Conservation (phyloP, 2,113 vertebrate species). For the Prionailurus bengalensis region DNA sequence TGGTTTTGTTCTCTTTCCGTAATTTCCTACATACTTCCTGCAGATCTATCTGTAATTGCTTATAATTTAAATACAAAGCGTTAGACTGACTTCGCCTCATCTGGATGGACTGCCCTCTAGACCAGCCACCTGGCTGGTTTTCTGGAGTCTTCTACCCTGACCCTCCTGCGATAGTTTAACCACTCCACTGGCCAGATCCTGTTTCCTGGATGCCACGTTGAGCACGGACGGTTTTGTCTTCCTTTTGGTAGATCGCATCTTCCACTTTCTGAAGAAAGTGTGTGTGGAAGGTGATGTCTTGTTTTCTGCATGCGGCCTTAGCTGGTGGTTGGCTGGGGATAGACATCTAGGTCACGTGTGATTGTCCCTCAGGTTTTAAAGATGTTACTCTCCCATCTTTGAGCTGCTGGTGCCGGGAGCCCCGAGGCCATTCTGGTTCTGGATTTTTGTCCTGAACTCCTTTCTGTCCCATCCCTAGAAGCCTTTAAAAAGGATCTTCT, state of each 20-base stretch:
- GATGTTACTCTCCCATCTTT: rapidly evolving
- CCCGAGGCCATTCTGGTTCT: rapidly evolving
- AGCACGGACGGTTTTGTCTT: background rate
- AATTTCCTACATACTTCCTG: background rate
- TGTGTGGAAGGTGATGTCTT: background rate
- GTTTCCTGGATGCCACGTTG: background rate
- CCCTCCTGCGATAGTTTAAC: rapidly evolving
- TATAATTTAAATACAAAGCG: background rate
- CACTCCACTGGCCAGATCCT: rapidly evolving
- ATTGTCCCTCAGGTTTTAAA: background rate
- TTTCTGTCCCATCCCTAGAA: background rate
- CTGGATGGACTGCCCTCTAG: background rate
- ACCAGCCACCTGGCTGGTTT: background rate
- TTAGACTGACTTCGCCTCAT: too few species aligned
- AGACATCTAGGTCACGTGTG: background rate
- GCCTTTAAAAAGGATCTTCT: background rate
- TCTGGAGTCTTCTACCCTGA: background rate
- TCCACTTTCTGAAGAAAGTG: background rate
- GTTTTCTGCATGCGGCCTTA: background rate
- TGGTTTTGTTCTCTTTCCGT: background rate
- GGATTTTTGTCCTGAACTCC: rapidly evolving
- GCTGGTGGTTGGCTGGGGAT: background rate
- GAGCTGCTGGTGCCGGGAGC: too few species aligned
- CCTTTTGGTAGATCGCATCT: background rate
- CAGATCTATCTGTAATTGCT: background rate